Evolutionary conservation across 2,888 invertebrate species (phyloP).

Genomic region (Deladenus siricidicola): DNA sequence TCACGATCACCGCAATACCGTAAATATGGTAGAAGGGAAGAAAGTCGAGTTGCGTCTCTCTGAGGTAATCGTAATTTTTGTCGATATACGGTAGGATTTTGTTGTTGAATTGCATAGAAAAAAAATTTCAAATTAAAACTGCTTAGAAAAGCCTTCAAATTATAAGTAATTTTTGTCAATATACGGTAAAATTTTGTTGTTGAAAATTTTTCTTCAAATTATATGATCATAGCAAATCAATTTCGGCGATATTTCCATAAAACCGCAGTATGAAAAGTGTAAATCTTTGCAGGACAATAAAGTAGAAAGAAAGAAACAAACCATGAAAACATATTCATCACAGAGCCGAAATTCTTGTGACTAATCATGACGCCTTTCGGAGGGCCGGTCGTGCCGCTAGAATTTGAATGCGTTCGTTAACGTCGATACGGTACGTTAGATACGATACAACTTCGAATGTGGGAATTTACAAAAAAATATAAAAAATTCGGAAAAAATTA

Average conservation of each 20-base stretch:
- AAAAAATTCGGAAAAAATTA: too few species aligned
- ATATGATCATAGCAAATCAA: too few species aligned
- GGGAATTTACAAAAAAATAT: too few species aligned
- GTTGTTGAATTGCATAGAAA: conserved; percentile 9
- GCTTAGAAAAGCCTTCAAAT: too few species aligned
- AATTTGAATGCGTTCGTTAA: too few species aligned
- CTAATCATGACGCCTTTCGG: conserved; percentile 50
- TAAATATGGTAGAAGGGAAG: conserved; percentile 43
- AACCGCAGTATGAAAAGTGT: background rate
- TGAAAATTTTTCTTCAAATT: too few species aligned
- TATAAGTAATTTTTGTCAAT: conserved; percentile 14
- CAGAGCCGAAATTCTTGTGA: conserved; percentile 39
- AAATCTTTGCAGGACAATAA: background rate
- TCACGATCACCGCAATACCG: conserved; percentile 23
- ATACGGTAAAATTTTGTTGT: conserved; percentile 9
- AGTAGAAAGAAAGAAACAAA: background rate
- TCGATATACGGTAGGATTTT: conserved; percentile 14
- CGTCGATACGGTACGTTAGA: too few species aligned
- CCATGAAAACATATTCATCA: conserved; percentile 30
- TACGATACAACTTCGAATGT: too few species aligned
- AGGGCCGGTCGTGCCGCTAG: conserved; percentile 45
- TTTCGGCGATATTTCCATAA: too few species aligned
- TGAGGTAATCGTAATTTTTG: conserved; percentile 14
- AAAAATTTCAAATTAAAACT: background rate
- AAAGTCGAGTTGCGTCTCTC: conserved; percentile 36